Conservation (phyloP, 64 coral and sea anemone species). For the Cladopsammia gracilis region DNA sequence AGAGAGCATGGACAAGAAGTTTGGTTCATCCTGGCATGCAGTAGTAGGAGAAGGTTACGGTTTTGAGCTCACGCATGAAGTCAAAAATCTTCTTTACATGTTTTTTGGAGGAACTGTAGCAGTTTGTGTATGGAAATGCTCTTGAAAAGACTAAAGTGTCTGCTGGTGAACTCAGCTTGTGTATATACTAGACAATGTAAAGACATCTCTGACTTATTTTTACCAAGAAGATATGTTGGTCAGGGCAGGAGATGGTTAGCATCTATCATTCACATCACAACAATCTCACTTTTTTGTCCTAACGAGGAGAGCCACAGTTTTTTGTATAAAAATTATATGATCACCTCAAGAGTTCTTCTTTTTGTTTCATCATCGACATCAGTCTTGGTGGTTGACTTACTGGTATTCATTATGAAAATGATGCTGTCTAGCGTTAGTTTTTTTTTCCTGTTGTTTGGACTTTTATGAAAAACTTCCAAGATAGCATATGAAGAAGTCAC, state of each 20-base stretch:
- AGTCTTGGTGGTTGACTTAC: no score
- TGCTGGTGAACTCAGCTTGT: background rate
- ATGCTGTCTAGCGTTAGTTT: no score
- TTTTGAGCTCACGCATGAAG: slow-evolving; percentile 99
- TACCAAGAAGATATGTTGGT: background rate
- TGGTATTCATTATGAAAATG: no score
- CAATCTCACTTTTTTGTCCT: background rate
- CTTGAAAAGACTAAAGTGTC: slow-evolving; percentile 24
- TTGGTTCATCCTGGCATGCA: slow-evolving; percentile 99
- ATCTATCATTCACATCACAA: background rate
- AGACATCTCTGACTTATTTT: background rate
- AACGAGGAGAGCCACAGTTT: no score
- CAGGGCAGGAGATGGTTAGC: background rate
- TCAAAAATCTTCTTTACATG: slow-evolving; percentile 97
- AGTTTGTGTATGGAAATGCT: slow-evolving; percentile 97
- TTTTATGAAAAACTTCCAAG: no score
- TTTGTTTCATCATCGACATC: no score
- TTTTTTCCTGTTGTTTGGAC: no score
- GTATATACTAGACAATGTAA: background rate
- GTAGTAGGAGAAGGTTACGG: slow-evolving; percentile 97
- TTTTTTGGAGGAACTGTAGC: slow-evolving; percentile 97
- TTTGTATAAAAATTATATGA: no score
- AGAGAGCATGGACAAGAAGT: slow-evolving; percentile 98
- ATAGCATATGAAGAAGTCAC: no score
- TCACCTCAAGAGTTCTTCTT: no score